Percentiles rank a stretch among this genome's conserved stretches.
Conservation (phyloP, 1,140 invertebrate species). For the Pomacea maculata region DNA sequence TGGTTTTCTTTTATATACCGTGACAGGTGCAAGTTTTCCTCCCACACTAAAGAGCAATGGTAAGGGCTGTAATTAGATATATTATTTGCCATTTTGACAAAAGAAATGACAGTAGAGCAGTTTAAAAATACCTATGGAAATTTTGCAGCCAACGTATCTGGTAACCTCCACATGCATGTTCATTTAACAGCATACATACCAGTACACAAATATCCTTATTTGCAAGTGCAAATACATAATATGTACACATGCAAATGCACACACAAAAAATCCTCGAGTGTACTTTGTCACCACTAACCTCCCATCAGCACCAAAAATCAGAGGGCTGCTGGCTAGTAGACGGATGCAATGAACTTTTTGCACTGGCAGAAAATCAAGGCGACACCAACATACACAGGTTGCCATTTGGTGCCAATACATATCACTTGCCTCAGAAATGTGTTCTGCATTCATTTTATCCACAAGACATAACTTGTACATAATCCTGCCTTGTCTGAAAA, state of each 20-base stretch:
- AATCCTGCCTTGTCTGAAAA: constrained; percentile 40
- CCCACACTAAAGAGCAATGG: constrained; percentile 47
- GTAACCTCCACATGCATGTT: background rate
- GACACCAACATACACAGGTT: constrained; percentile 43
- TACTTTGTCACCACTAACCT: constrained; percentile 43
- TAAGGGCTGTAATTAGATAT: constrained; percentile 44
- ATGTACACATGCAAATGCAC: background rate
- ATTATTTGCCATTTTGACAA: background rate
- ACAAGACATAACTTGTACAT: constrained; percentile 45
- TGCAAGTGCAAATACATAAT: no score
- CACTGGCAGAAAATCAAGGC: constrained; percentile 37
- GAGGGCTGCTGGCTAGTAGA: constrained; percentile 44
- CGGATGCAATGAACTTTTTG: constrained; percentile 32
- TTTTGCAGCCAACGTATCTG: background rate
- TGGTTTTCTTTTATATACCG: constrained; percentile 30
- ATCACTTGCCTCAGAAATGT: constrained; percentile 31
- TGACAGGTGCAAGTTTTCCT: constrained; percentile 35
- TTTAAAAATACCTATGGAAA: background rate
- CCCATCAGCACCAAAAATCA: constrained; percentile 47
- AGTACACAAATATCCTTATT: background rate
- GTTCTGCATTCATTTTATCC: constrained; percentile 39
- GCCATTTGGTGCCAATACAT: constrained; percentile 44
- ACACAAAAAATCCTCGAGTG: background rate
- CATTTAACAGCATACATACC: background rate
- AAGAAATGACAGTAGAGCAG: background rate